phyloP scores from a whole-genome alignment of 2,797 vertebrate genomes.

The Psittacula derbiana region DNA sequence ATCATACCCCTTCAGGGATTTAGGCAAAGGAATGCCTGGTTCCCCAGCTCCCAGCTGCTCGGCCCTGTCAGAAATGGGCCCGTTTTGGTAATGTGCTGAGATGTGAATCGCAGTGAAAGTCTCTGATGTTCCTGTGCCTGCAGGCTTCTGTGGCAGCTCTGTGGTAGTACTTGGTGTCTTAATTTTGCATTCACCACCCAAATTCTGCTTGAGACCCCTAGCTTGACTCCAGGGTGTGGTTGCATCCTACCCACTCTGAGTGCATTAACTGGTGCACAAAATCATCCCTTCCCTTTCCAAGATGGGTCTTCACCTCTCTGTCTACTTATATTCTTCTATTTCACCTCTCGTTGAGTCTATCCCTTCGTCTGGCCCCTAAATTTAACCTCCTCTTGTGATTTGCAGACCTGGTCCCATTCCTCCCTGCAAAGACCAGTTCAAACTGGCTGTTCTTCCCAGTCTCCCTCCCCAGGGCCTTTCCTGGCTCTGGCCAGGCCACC shows the following conservation, averaged over 20 bases:
- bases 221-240: background rate
- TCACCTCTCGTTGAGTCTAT: background rate
- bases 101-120: background rate
- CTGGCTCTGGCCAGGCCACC: background rate
- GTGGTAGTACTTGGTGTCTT: background rate
- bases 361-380: background rate
- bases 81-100: background rate
- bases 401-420: accelerated
- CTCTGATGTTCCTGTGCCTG: background rate
- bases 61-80: background rate
- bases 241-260: accelerated
- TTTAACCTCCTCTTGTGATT: background rate
- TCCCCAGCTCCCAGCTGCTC: background rate
- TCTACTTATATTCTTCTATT: background rate
- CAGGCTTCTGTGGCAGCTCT: background rate
- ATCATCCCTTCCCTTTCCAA: background rate
- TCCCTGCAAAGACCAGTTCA: accelerated
- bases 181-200: background rate
- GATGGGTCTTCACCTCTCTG: background rate
- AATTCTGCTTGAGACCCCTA: background rate
- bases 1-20: background rate
- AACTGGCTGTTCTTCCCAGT: background rate
- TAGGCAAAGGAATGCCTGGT: background rate
- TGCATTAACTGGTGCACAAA: background rate
- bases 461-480: background rate